Evolutionary conservation across 1,140 invertebrate species (phyloP).

Genomic region (Drosophila sp.): DNA sequence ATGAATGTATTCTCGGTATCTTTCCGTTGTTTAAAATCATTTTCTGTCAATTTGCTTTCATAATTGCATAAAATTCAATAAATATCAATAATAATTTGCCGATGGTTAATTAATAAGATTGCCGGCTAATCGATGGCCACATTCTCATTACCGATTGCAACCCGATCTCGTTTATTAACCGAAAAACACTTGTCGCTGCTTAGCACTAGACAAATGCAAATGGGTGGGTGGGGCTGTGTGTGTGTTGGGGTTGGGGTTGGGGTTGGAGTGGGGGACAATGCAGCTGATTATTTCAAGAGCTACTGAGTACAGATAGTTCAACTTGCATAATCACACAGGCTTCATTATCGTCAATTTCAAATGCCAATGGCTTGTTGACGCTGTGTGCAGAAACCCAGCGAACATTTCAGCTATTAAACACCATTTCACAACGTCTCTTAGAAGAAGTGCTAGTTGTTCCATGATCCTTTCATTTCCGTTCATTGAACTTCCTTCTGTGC

Average conservation of each 20-base stretch:
- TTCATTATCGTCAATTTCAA: conserved; percentile 45
- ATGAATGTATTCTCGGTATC: not conserved
- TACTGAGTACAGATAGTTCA: conserved; percentile 6
- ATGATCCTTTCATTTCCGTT: too few relatives aligned
- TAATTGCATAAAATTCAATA: conserved; percentile 30
- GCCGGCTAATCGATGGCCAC: conserved; percentile 35
- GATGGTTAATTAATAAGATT: conserved; percentile 34
- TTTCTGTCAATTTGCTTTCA: not conserved
- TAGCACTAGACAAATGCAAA: conserved; percentile 10
- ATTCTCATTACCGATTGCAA: conserved; percentile 44
- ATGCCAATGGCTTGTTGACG: not conserved
- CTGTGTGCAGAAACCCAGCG: not conserved
- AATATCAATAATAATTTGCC: conserved; percentile 40
- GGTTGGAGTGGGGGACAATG: conserved; percentile 26
- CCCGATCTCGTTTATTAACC: conserved; percentile 50
- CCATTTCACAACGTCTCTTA: too few relatives aligned
- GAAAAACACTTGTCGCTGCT: conserved; percentile 68
- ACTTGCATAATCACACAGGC: conserved; percentile 58
- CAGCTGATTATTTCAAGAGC: conserved; percentile 31
- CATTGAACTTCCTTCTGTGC: too few relatives aligned
- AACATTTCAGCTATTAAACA: not conserved
- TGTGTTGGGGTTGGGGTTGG: conserved; percentile 26
- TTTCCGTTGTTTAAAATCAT: not conserved
- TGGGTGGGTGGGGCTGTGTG: conserved; percentile 21
- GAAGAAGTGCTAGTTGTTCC: too few relatives aligned